Evolutionary conservation across 2,113 vertebrate genomes (phyloP).

Genomic region (Saccopteryx leptura): DNA sequence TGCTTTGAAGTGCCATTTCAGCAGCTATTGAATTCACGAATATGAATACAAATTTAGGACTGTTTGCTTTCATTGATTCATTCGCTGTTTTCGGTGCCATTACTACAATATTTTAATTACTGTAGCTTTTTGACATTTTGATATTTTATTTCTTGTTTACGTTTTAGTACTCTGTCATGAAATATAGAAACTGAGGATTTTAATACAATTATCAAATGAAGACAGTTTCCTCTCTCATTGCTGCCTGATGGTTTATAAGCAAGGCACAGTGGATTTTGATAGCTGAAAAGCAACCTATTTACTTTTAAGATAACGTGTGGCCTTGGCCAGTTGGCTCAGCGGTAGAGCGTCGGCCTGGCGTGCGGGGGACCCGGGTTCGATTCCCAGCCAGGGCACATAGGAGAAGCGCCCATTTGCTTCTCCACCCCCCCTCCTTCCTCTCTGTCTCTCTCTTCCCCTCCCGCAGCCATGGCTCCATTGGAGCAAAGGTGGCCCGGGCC

Average conservation of each 20-base stretch:
- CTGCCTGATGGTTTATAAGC: not conserved
- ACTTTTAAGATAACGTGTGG: not conserved
- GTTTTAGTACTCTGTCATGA: not conserved
- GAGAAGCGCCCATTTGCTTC: no score
- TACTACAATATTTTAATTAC: constrained; percentile 23
- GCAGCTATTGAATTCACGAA: not conserved
- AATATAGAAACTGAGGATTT: constrained; percentile 53
- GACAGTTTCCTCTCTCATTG: constrained; percentile 20
- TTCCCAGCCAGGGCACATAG: no score
- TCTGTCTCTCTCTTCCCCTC: no score
- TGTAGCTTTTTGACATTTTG: not conserved
- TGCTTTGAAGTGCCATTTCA: constrained; percentile 17
- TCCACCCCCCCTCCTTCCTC: no score
- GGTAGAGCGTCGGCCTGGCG: no score
- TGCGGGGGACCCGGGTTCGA: no score
- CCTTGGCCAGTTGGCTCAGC: no score
- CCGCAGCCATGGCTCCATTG: no score
- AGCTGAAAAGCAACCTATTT: not conserved
- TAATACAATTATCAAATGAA: constrained; percentile 19
- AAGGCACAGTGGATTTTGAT: not conserved
- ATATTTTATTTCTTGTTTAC: constrained; percentile 35
- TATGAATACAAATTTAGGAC: constrained; percentile 7
- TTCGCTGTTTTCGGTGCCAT: not conserved
- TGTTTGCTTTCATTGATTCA: not conserved
- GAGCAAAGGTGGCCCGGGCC: no score